phyloP scores from a whole-genome alignment of 1,140 invertebrate species.

The Glossosoma conforme region DNA sequence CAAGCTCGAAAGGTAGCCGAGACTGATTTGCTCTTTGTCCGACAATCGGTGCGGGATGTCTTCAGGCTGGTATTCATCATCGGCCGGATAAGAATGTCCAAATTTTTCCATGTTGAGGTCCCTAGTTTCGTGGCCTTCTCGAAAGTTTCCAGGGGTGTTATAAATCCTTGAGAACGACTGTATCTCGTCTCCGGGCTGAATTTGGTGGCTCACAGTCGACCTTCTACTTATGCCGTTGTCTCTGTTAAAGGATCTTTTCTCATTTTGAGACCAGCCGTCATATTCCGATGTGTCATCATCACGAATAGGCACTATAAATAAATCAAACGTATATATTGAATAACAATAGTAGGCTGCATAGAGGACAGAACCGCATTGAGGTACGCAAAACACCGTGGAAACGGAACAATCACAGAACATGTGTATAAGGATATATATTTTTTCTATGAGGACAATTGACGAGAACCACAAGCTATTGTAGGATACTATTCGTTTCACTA shows the following conservation, averaged over 20 bases:
- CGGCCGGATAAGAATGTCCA: too few relatives aligned
- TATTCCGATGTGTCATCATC: conserved; percentile 7
- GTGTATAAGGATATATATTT: too few relatives aligned
- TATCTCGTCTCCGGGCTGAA: conserved; percentile 30
- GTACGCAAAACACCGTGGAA: too few relatives aligned
- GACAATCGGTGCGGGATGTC: neutral
- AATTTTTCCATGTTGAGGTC: conserved; percentile 20
- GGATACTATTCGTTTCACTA: too few relatives aligned
- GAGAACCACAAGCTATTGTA: too few relatives aligned
- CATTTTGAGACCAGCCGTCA: conserved; percentile 20
- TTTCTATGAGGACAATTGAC: too few relatives aligned
- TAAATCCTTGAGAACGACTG: conserved; percentile 32
- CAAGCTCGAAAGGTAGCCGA: conserved; percentile 8
- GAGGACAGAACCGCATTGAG: too few relatives aligned
- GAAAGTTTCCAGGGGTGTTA: conserved; percentile 42
- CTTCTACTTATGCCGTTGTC: conserved; percentile 34
- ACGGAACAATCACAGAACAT: too few relatives aligned
- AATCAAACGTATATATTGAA: too few relatives aligned
- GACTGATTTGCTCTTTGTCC: conserved; percentile 5
- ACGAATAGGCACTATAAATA: conserved; percentile 14
- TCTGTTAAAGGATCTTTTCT: conserved; percentile 31
- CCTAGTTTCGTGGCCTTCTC: conserved; percentile 35
- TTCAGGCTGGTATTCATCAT: too few relatives aligned
- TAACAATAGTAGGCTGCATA: too few relatives aligned
- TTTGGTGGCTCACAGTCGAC: conserved; percentile 24